phyloP scores from a whole-genome alignment of 2,797 vertebrate genomes.

The Peromyscus nudipes region DNA sequence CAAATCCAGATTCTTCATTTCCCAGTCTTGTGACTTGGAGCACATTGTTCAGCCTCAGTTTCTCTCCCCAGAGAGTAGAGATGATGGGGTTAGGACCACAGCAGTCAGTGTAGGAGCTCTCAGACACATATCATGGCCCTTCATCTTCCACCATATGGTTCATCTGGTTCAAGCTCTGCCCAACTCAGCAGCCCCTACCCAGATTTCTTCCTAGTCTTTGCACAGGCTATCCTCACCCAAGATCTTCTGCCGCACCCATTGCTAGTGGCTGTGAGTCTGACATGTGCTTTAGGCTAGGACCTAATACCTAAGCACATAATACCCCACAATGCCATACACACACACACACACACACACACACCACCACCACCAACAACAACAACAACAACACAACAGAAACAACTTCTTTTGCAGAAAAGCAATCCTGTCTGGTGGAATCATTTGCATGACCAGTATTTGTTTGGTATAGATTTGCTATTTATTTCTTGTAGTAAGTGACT shows the following conservation, averaged over 20 bases:
- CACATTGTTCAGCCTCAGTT: neutral
- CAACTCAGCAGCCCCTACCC: too few relatives aligned
- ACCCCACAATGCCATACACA: too few relatives aligned
- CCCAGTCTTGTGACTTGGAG: neutral
- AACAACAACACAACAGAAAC: neutral
- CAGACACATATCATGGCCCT: neutral
- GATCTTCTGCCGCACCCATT: neutral
- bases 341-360: neutral
- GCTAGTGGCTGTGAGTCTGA: neutral
- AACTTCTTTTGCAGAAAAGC: neutral
- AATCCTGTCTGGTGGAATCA: neutral
- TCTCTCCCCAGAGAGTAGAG: neutral
- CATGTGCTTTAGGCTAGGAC: too few relatives aligned
- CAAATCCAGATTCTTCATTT: neutral
- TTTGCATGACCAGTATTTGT: neutral
- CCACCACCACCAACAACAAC: too few relatives aligned
- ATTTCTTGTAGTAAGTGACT: neutral
- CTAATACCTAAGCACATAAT: too few relatives aligned
- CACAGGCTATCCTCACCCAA: neutral
- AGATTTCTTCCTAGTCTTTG: neutral
- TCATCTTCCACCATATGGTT: too few relatives aligned
- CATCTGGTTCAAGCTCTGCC: neutral
- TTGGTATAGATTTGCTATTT: conserved; percentile 10
- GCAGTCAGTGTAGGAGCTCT: neutral
- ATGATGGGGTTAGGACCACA: too few relatives aligned